A percentile compares a stretch with the other conserved stretches of the same genome.
Conservation (phyloP, 2,888 invertebrate species). For the Spodoptera picta region DNA sequence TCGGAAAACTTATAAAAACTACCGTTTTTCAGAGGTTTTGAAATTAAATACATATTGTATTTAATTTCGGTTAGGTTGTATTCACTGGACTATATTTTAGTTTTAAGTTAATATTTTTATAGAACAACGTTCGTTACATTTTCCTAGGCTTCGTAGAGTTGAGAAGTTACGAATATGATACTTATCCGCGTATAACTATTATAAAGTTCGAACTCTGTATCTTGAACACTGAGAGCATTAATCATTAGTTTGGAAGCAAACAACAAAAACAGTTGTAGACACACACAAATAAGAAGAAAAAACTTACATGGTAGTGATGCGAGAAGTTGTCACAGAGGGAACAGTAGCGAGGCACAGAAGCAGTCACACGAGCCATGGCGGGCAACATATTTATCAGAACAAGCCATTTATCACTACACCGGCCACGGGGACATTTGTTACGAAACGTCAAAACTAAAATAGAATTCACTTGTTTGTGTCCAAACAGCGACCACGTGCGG, state of each 20-base stretch:
- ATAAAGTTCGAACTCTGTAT: neutral
- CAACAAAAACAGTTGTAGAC: slow-evolving; percentile 24
- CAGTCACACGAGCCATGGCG: slow-evolving; percentile 46
- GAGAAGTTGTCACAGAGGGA: slow-evolving; percentile 39
- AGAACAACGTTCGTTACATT: no score
- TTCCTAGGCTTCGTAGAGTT: no score
- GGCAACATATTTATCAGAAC: slow-evolving; percentile 55
- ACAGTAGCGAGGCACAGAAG: slow-evolving; percentile 37
- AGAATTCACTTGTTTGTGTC: slow-evolving; percentile 67
- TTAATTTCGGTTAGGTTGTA: no score
- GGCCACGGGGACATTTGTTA: slow-evolving; percentile 65
- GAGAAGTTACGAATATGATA: no score
- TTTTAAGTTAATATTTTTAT: no score
- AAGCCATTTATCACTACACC: slow-evolving; percentile 67
- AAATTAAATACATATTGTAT: no score
- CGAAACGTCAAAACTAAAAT: slow-evolving; percentile 68
- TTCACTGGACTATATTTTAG: no score
- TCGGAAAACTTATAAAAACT: no score
- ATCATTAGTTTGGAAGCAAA: slow-evolving; percentile 15
- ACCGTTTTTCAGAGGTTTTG: no score
- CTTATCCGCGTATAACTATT: no score
- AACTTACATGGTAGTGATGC: slow-evolving; percentile 47
- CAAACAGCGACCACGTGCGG: slow-evolving; percentile 69
- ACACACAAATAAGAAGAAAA: slow-evolving; percentile 24
- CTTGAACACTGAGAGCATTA: slow-evolving; percentile 3